Conservation (phyloP, 2,888 invertebrate species). For the Pharmacophagus antenor region DNA sequence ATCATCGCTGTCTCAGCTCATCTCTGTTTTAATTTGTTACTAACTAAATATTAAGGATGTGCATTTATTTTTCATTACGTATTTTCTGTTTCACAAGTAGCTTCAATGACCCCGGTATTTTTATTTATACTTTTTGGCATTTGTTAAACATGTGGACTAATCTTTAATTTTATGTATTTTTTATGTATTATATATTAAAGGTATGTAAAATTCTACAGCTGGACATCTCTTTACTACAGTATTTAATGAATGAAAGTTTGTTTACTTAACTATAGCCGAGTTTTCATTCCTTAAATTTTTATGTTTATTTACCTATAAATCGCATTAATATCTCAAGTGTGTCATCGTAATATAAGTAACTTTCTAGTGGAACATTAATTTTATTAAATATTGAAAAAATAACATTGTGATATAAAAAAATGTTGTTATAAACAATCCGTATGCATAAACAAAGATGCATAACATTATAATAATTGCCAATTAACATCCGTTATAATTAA, state of each 20-base stretch:
- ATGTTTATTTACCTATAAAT: neutral
- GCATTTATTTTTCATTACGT: neutral
- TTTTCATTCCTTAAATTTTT: neutral
- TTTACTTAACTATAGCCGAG: neutral
- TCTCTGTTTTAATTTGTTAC: neutral
- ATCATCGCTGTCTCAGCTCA: conserved; percentile 32
- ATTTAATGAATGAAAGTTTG: no score
- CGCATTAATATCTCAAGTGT: no score
- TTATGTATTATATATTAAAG: no score
- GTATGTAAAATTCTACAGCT: no score
- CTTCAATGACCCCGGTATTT: neutral
- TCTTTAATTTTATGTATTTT: no score
- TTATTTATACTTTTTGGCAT: neutral
- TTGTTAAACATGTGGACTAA: no score
- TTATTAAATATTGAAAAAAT: no score
- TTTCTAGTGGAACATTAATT: no score
- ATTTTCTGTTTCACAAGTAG: neutral
- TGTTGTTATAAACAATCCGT: neutral
- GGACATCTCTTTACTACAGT: no score
- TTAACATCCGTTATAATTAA: conserved; percentile 18
- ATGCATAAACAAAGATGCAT: conserved; percentile 2
- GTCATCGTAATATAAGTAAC: neutral
- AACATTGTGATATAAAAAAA: no score
- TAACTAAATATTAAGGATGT: neutral
- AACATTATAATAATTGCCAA: conserved; percentile 23